These are phyloP conservation scores for Raja brachyura DNA, from an alignment of 2,113 vertebrate species.

Conservation along the genomic window DNA sequence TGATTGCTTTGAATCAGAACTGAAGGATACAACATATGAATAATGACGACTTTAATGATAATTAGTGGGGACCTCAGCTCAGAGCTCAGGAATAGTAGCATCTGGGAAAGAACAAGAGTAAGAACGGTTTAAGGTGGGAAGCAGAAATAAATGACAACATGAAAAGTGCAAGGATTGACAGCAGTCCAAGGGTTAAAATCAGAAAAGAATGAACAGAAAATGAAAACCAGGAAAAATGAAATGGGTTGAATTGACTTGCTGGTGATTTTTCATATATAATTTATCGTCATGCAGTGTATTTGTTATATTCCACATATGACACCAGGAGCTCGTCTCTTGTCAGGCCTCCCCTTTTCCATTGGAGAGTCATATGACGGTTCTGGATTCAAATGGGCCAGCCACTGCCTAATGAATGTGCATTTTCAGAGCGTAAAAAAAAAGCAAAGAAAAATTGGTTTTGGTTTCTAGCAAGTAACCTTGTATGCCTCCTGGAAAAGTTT, in stretches of 20 bases:
- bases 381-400: background rate
- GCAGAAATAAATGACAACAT: background rate
- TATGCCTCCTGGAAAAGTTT: no score
- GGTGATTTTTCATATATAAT: background rate
- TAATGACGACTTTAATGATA: background rate
- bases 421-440: background rate
- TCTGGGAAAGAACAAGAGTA: background rate
- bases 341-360: background rate
- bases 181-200: background rate
- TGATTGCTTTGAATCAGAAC: background rate
- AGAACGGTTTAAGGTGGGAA: no score
- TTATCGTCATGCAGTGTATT: background rate
- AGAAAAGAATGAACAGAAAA: background rate
- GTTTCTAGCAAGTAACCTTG: no score
- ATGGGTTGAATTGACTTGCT: no score
- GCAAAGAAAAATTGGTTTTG: no score
- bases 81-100: background rate
- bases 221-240: background rate
- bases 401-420: background rate
- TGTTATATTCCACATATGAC: background rate
- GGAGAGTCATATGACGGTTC: background rate
- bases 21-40: background rate
- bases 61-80: no score
- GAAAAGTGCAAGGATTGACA: background rate
- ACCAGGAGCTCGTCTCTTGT: background rate